Evolutionary conservation across 2,888 invertebrate species (phyloP).

Genomic region (Cheilosia impressa): DNA sequence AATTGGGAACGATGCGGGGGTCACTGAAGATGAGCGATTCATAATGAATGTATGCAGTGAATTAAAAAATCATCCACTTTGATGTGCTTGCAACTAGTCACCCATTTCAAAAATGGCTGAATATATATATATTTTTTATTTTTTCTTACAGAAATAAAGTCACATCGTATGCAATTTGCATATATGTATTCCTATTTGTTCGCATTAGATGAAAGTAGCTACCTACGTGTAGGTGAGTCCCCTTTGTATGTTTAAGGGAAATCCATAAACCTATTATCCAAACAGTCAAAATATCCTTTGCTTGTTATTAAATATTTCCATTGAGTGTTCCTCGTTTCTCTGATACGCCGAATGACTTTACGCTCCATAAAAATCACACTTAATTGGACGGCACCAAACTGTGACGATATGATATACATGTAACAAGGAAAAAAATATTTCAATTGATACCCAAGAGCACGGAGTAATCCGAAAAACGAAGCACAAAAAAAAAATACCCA

Average conservation of each 20-base stretch:
- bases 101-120: not conserved
- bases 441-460: conserved; percentile 67
- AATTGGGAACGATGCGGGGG: conserved; percentile 69
- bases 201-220: no score
- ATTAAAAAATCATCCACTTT: conserved; percentile 27
- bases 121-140: no score
- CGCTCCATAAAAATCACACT: conserved; percentile 73
- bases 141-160: not conserved
- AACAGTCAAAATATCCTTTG: conserved; percentile 12
- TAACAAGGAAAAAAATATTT: conserved; percentile 39
- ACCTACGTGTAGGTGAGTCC: no score
- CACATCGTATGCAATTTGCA: no score
- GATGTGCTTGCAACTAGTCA: not conserved
- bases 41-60: conserved; percentile 31
- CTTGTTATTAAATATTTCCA: conserved; percentile 53
- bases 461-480: conserved; percentile 37
- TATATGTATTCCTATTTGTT: no score
- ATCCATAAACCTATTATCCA: conserved; percentile 5
- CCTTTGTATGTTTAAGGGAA: not conserved
- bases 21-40: conserved; percentile 60
- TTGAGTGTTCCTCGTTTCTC: conserved; percentile 43
- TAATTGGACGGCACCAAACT: conserved; percentile 62
- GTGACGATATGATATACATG: conserved; percentile 63
- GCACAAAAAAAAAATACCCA: conserved; percentile 37
- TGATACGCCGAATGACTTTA: conserved; percentile 57